A percentile compares a stretch with the other conserved stretches of the same genome.
Evolutionary conservation across 2,888 invertebrate genomes (phyloP).

Genomic region (Drosophila meridionalis): DNA sequence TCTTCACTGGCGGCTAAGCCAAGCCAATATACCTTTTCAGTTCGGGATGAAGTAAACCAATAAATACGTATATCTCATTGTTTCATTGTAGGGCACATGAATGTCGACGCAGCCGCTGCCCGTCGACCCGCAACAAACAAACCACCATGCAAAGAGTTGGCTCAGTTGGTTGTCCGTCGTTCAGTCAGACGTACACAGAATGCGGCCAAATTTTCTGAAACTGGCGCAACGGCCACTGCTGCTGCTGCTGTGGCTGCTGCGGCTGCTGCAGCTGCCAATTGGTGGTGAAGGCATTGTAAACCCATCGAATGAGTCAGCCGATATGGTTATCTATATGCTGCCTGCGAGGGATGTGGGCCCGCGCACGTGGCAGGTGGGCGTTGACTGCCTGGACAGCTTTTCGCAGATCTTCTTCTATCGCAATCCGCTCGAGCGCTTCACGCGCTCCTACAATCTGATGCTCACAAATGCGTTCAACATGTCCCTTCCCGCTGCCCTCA

Average conservation of each 20-base stretch:
- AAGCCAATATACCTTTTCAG: no score
- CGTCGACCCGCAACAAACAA: constrained; percentile 37
- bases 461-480: constrained; percentile 78
- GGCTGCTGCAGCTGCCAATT: constrained; percentile 21
- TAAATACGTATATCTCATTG: background rate
- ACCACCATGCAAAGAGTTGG: constrained; percentile 34
- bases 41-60: no score
- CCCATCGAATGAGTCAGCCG: constrained; percentile 74
- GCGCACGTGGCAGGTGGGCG: constrained; percentile 77
- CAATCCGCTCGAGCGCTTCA: constrained; percentile 59
- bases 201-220: constrained; percentile 35
- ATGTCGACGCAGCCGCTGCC: constrained; percentile 20
- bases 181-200: constrained; percentile 29
- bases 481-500: constrained; percentile 83
- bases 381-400: constrained; percentile 78
- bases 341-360: constrained; percentile 72
- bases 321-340: constrained; percentile 75
- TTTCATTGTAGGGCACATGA: constrained; percentile 8
- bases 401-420: constrained; percentile 72
- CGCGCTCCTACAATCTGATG: constrained; percentile 79
- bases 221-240: background rate
- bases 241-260: constrained; percentile 8
- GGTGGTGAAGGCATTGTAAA: constrained; percentile 66
- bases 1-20: no score
- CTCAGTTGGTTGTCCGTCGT: constrained; percentile 56